Percentiles rank a stretch among this genome's conserved stretches.
phyloP scores from a whole-genome alignment of 2,888 invertebrate species.

The Agonopterix subpropinquella region DNA sequence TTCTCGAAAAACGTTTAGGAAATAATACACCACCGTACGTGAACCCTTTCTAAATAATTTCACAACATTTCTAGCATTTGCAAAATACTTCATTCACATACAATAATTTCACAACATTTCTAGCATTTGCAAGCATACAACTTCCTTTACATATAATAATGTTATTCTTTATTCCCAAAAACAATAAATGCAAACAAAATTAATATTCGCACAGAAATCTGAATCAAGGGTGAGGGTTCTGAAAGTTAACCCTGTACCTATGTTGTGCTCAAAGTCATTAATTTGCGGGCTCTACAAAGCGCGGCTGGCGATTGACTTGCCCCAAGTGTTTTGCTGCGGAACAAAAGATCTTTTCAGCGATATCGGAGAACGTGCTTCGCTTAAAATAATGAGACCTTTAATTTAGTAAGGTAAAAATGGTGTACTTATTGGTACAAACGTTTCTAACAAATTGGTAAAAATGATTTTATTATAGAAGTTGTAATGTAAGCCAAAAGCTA shows the following conservation, averaged over 20 bases:
- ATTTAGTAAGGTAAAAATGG: conserved; percentile 48
- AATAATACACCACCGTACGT: no score
- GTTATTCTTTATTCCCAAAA: no score
- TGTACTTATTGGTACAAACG: not conserved
- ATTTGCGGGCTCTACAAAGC: conserved; percentile 62
- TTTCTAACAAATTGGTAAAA: not conserved
- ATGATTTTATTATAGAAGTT: no score
- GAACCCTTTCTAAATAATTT: no score
- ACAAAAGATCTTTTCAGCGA: conserved; percentile 66
- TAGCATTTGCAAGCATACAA: no score
- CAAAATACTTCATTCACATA: no score
- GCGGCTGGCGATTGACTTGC: conserved; percentile 58
- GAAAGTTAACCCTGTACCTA: not conserved
- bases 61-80: no score
- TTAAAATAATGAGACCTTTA: conserved; percentile 66
- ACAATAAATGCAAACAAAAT: no score
- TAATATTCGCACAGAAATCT: not conserved
- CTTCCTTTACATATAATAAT: no score
- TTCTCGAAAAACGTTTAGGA: no score
- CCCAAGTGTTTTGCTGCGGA: conserved; percentile 57
- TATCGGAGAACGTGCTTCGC: conserved; percentile 49
- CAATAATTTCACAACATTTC: no score
- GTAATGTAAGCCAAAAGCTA: no score
- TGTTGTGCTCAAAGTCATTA: conserved; percentile 49
- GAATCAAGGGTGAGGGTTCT: not conserved